Conservation (phyloP, 1,140 invertebrate genomes). For the Saccostrea echinata region DNA sequence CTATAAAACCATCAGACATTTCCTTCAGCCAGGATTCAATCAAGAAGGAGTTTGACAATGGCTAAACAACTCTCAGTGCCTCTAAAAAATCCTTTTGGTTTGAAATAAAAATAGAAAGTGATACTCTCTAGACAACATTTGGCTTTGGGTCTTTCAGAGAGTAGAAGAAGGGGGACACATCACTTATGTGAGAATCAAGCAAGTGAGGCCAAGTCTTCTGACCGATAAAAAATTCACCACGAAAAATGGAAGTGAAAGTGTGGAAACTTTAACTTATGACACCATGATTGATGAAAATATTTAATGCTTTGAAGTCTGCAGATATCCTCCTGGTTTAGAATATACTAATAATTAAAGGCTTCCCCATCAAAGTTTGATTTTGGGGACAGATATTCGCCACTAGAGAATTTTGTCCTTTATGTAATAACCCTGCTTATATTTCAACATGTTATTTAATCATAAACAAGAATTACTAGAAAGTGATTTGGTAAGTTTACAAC, state of each 20-base stretch:
- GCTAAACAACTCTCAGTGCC: neutral
- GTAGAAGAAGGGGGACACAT: conserved; percentile 35
- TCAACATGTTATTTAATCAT: no score
- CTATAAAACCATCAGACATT: conserved; percentile 41
- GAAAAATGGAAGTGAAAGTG: conserved; percentile 41
- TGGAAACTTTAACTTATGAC: no score
- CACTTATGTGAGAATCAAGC: conserved; percentile 19
- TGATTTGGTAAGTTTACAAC: no score
- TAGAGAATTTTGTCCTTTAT: no score
- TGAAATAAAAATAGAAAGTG: conserved; percentile 19
- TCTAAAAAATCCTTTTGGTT: neutral
- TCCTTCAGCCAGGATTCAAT: conserved; percentile 44
- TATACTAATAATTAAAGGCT: no score
- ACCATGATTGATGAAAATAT: no score
- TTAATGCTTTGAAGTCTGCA: no score
- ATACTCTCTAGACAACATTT: conserved; percentile 51
- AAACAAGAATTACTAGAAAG: no score
- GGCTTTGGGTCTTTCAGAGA: conserved; percentile 51
- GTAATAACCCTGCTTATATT: no score
- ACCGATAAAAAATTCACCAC: conserved; percentile 43
- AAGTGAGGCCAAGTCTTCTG: neutral
- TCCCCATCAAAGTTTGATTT: no score
- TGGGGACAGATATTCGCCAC: no score
- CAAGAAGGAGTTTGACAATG: conserved; percentile 39
- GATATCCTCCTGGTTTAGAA: no score